phyloP scores from a whole-genome alignment of 2,888 invertebrate genomes.

The Dryobotodes eremita region DNA sequence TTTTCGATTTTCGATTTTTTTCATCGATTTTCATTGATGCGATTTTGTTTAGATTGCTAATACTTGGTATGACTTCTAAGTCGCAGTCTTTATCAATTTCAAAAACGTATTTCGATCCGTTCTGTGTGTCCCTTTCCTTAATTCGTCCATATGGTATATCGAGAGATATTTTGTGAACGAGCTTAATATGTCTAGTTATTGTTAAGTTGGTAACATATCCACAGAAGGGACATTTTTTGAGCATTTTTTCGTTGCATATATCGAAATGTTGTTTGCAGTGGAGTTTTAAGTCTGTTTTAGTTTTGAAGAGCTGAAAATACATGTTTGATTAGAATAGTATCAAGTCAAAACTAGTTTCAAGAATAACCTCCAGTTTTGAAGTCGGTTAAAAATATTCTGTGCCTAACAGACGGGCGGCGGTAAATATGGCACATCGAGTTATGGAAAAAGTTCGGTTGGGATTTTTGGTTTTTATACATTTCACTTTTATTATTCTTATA shows the following conservation, averaged over 20 bases:
- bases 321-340: background rate
- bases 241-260: constrained; percentile 75
- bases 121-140: constrained; percentile 68
- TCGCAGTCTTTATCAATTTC: constrained; percentile 70
- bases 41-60: constrained; percentile 79
- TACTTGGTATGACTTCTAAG: constrained; percentile 82
- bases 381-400: no score
- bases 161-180: constrained; percentile 69
- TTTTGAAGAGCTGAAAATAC: constrained; percentile 79
- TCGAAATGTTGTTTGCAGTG: constrained; percentile 84
- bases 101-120: constrained; percentile 76
- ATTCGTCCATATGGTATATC: constrained; percentile 70
- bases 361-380: background rate
- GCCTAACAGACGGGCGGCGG: no score
- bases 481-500: constrained; percentile 91
- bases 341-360: background rate
- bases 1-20: constrained; percentile 70
- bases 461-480: no score
- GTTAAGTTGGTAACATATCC: constrained; percentile 73
- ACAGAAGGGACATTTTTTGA: constrained; percentile 84
- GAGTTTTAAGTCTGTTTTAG: constrained; percentile 75
- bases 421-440: no score
- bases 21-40: constrained; percentile 78
- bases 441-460: constrained; percentile 73
- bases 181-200: constrained; percentile 73